A percentile compares a stretch with the other conserved stretches of the same genome.
Evolutionary conservation across 2,797 vertebrate species (phyloP).

Genomic region (Trematomus bernacchii): DNA sequence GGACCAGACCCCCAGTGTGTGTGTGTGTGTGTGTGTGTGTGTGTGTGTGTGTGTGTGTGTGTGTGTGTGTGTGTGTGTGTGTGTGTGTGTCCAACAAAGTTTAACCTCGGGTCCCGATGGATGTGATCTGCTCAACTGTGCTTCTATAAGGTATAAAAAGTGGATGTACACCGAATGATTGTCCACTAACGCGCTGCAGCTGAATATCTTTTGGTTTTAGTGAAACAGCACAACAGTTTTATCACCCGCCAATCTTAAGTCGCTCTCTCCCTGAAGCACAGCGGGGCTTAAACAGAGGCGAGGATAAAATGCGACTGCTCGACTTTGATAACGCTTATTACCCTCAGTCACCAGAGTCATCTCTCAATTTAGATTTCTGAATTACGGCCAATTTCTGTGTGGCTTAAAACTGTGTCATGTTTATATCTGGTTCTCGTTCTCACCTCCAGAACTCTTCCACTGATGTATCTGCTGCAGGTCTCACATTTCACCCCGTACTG

Average conservation of each 20-base stretch:
- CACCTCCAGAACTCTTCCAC: constrained; percentile 97
- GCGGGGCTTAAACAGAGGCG: constrained; percentile 39
- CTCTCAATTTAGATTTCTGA: constrained; percentile 41
- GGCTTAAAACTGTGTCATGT: constrained; percentile 2
- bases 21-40: constrained; percentile 13
- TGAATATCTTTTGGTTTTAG: constrained; percentile 47
- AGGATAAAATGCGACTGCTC: constrained; percentile 54
- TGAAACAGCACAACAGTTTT: constrained; percentile 26
- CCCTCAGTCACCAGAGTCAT: constrained; percentile 22
- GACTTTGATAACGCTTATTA: constrained; percentile 58
- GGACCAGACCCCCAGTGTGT: constrained; percentile 40
- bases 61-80: background rate
- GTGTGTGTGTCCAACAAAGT: constrained; percentile 23
- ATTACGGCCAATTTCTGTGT: constrained; percentile 3
- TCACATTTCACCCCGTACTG: constrained; percentile 99
- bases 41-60: constrained; percentile 27
- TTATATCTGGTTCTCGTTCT: constrained; percentile 72
- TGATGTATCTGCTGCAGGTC: constrained; percentile 98
- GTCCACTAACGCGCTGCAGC: background rate
- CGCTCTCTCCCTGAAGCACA: constrained; percentile 47
- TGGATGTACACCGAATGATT: background rate
- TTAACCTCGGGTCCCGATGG: constrained; percentile 44
- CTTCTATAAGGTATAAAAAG: background rate
- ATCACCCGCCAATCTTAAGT: constrained; percentile 57
- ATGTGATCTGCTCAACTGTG: constrained; percentile 24